Base-by-base conservation (phyloP, 1,140 invertebrate species). In the Littorina saxatilis region DNA sequence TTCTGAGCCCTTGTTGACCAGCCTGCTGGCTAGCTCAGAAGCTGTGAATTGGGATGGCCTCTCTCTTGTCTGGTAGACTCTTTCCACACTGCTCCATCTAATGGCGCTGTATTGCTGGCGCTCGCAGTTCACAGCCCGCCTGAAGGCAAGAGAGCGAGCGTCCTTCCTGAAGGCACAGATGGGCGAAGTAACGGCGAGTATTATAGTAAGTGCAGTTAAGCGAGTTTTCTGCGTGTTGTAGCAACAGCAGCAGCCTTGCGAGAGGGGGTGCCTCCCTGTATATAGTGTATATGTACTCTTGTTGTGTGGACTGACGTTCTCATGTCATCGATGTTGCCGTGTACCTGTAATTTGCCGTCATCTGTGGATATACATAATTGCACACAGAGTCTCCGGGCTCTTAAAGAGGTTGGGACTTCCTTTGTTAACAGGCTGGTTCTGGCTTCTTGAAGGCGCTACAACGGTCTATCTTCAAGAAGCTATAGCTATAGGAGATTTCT, bases 161-260 rank as follows among this genome's bases (percentile, higher is more conserved):
- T 20, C 23, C 55, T 3, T 58, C 55, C 55, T 58, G 55, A n/a
- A 17, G 20, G 61, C 29, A n/a, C n/a, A n/a, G n/a, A n/a, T n/a
- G n/a, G n/a, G n/a, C n/a, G n/a, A n/a, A n/a, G n/a, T n/a, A n/a
- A n/a, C n/a, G n/a, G n/a, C n/a, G n/a, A n/a, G n/a, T n/a, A n/a
- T n/a, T n/a, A n/a, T 63, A 13, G 27, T 63, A 32, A 32, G 27
- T 32, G 4, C 5, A 32, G 61, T 27, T 35, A 17, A 32, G 70
- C 70, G 23, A 23, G n/a, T 47, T 50, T 73, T 50, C n/a, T 73
- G 70, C 70, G 27, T 32, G 17, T 52, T 39, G 70, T 37, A 72
- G 68, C 68, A 63, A n/a, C 63, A 68, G 63, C 63, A 73, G 70
- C 70, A 73, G 70, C 70, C 39, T 50, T 73, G 70, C 40, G 50